Percentiles rank a stretch among this genome's conserved stretches.
phyloP scores from a whole-genome alignment of 2,113 vertebrate species.

The Brachypodius melanocephalos region DNA sequence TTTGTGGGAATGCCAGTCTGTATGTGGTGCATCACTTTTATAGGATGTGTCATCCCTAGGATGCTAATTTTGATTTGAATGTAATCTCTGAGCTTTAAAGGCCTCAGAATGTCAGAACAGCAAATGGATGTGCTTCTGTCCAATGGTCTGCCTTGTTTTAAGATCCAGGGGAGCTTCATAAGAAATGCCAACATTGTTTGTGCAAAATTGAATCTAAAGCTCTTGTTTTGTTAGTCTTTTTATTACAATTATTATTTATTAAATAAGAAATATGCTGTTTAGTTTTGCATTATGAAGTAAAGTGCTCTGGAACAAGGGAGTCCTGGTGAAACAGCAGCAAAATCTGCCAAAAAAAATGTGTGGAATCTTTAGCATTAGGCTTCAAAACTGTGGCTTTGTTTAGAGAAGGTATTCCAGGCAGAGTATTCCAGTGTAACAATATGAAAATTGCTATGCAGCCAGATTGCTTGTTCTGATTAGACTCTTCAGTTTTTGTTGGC shows the following conservation, averaged over 20 bases:
- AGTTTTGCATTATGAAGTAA: background rate
- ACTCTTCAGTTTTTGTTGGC: background rate
- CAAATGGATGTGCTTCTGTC: background rate
- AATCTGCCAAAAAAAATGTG: background rate
- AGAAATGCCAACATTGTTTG: background rate
- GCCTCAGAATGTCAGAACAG: background rate
- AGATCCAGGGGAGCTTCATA: background rate
- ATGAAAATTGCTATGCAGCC: background rate
- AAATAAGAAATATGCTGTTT: background rate
- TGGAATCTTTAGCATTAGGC: background rate
- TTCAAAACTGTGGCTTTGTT: background rate
- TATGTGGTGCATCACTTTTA: background rate
- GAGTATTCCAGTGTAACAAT: background rate
- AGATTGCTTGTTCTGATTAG: background rate
- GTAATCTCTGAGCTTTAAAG: background rate
- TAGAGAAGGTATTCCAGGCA: background rate
- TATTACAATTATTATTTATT: background rate
- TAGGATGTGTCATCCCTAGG: background rate
- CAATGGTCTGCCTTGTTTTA: background rate
- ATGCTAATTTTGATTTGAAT: background rate
- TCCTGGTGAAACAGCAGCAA: background rate
- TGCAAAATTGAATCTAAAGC: background rate
- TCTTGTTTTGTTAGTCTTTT: background rate
- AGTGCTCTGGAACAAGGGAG: background rate
- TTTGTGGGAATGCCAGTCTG: background rate